These are phyloP conservation scores for Hemaris fuciformis DNA, from an alignment of 2,888 invertebrate genomes.

Conservation along the genomic window DNA sequence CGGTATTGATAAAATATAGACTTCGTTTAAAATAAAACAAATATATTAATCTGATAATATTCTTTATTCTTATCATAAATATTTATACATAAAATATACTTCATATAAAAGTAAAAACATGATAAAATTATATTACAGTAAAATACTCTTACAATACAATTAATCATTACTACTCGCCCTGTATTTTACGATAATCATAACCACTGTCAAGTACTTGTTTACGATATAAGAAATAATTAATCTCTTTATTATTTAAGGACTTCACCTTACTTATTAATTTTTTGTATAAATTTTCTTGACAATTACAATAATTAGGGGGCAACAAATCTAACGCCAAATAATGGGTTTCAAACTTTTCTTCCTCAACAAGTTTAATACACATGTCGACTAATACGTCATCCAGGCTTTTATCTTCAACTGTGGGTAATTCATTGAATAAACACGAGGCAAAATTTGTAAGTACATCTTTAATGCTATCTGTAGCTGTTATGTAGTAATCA, in stretches of 20 bases:
- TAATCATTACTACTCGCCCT: too few species aligned
- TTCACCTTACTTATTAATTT: conserved; percentile 29
- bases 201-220: too few species aligned
- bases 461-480: not conserved
- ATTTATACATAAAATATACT: too few species aligned
- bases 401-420: not conserved
- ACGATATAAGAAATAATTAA: conserved; percentile 30
- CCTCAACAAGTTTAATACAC: conserved; percentile 15
- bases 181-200: too few species aligned
- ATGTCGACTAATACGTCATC: conserved; percentile 18
- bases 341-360: conserved; percentile 27
- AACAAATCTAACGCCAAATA: conserved; percentile 35
- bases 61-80: too few species aligned
- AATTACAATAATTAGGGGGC: conserved; percentile 24
- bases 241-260: conserved; percentile 30
- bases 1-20: too few species aligned
- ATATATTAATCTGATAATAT: too few species aligned
- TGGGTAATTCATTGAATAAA: not conserved
- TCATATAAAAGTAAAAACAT: too few species aligned
- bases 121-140: too few species aligned
- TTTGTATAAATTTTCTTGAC: conserved; percentile 9
- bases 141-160: too few species aligned
- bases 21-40: too few species aligned
- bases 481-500: not conserved
- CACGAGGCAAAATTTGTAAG: not conserved